phyloP scores from a whole-genome alignment of 2,113 vertebrate species.

The Ophiodon elongatus region DNA sequence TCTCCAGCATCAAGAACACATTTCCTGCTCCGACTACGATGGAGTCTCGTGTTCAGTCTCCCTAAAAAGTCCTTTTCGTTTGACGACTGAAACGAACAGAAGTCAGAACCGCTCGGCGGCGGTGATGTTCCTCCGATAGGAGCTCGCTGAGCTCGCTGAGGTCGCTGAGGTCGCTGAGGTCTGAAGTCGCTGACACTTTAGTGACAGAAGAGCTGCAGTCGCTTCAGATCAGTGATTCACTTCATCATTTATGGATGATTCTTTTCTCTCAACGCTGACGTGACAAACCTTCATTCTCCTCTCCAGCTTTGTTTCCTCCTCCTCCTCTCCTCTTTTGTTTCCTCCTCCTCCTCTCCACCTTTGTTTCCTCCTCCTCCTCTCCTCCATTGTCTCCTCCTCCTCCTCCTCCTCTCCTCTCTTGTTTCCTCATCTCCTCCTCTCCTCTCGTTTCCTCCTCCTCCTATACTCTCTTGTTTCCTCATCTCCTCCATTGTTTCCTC shows the following conservation, averaged over 20 bases:
- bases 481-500: neutral
- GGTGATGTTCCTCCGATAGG: conserved; percentile 54
- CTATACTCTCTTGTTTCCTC: neutral
- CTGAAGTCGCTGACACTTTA: conserved; percentile 50
- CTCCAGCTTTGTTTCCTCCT: conserved; percentile 9
- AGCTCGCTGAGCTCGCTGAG: neutral
- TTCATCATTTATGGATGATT: conserved; percentile 76
- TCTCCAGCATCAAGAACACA: too few relatives aligned
- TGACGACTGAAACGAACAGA: neutral
- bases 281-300: conserved; percentile 29
- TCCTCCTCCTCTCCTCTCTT: neutral
- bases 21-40: neutral
- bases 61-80: neutral
- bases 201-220: conserved; percentile 62
- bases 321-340: neutral
- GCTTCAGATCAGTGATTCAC: conserved; percentile 68
- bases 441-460: neutral
- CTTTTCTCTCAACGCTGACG: conserved; percentile 60
- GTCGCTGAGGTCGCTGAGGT: conserved; percentile 54
- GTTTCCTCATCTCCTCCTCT: neutral
- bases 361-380: neutral
- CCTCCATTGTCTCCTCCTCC: neutral
- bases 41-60: too few relatives aligned
- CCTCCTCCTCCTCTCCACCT: neutral
- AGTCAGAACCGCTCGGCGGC: neutral